Evolutionary conservation across 2,797 vertebrate species (phyloP).

Genomic region (Scyliorhinus canicula): DNA sequence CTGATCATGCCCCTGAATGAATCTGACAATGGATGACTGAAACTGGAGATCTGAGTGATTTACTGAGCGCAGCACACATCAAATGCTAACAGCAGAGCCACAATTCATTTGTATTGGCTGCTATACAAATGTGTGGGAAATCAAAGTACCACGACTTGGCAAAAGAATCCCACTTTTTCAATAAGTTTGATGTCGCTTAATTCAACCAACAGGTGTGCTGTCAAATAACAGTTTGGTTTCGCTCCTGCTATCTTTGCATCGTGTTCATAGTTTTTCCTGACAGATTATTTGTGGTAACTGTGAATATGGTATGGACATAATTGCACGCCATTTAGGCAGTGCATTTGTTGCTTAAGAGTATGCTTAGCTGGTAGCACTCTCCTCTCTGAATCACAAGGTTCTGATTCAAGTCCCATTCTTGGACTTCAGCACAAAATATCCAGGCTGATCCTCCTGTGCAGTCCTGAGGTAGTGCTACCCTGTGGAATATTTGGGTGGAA

Average conservation of each 20-base stretch:
- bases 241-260: not conserved
- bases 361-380: no score
- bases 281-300: not conserved
- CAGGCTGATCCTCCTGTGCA: not conserved
- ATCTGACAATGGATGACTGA: conserved; percentile 25
- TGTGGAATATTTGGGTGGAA: not conserved
- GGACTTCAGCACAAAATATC: not conserved
- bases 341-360: not conserved
- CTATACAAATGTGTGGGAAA: not conserved
- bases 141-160: not conserved
- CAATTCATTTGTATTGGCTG: conserved; percentile 9
- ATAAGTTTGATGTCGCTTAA: not conserved
- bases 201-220: not conserved
- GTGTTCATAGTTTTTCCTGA: not conserved
- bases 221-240: not conserved
- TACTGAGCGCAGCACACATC: not conserved
- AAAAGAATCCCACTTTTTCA: not conserved
- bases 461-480: not conserved
- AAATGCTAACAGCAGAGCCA: conserved; percentile 3
- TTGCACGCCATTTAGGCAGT: not conserved
- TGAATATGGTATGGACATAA: not conserved
- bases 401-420: no score
- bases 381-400: no score
- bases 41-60: not conserved
- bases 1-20: conserved; percentile 24